Evolutionary conservation across 2,888 invertebrate species (phyloP).

Genomic region (Falcaria lacertinaria): DNA sequence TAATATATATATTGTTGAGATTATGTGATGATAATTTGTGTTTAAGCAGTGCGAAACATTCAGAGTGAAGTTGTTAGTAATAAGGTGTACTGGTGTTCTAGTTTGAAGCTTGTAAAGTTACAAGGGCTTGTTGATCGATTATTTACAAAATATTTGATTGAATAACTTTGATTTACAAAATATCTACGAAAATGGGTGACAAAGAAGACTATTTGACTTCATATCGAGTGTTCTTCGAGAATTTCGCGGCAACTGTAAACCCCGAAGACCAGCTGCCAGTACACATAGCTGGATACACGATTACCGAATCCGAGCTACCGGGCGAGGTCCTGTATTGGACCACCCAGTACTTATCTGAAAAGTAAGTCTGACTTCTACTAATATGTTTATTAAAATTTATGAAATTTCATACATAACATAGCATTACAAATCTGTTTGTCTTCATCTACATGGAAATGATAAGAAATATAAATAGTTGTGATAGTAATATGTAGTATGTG

Average conservation of each 20-base stretch:
- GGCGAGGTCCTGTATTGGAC: conserved; percentile 89
- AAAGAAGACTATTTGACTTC: conserved; percentile 84
- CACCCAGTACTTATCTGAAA: conserved; percentile 86
- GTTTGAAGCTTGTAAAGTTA: conserved; percentile 19
- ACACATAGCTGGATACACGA: conserved; percentile 83
- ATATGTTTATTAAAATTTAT: conserved; percentile 9
- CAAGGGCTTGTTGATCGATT: conserved; percentile 47
- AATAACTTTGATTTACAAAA: conserved; percentile 16
- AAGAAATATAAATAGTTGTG: no score
- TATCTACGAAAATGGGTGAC: conserved; percentile 63
- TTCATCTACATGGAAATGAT: no score
- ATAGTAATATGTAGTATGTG: no score
- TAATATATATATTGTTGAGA: conserved; percentile 12
- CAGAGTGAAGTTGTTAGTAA: conserved; percentile 15
- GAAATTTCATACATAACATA: conserved; percentile 16
- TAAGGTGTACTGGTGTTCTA: conserved; percentile 20
- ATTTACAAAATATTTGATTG: conserved; percentile 26
- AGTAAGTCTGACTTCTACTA: conserved; percentile 79
- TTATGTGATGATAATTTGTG: conserved; percentile 25
- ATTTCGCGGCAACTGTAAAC: conserved; percentile 84
- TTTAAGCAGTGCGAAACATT: conserved; percentile 28
- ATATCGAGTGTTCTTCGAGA: conserved; percentile 85
- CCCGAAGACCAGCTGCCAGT: conserved; percentile 87
- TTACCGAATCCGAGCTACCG: conserved; percentile 83
- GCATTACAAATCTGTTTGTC: no score